Base-by-base conservation (phyloP, 1,140 invertebrate genomes). In the Cydia strobilella region DNA sequence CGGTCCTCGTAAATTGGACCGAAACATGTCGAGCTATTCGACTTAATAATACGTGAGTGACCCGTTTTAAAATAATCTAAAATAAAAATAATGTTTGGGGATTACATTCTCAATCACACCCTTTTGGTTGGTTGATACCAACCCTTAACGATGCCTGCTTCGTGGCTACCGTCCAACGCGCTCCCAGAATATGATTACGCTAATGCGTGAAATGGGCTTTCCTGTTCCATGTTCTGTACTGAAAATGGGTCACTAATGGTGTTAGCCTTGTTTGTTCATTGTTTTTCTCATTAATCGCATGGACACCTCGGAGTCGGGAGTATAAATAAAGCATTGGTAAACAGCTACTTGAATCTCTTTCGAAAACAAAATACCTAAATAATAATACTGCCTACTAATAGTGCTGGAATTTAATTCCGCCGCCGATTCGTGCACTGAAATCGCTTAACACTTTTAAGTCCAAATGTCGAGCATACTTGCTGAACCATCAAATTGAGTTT, bases 231-330 rank as follows among this genome's bases (percentile, higher is more conserved):
- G 54, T 59, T 69, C n/a, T 69, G 31, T 35, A 7, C 20, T 35
- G 65, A n/a, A 69, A 42, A 69, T 69, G 27, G 65, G 65, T 23
- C 31, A 69, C 65, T 69, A 69, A 69, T 69, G 65, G 65, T 35
- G 15, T 69, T 69, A 9, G 15, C 27, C 27, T 69, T 69, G 65
- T 69, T 69, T 69, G 18, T 69, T 18, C 65, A 20, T 69, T 69
- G 65, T 69, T 69, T 69, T 69, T 69, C 65, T 23, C 54, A 59
- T 59, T 59, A 59, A 59, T 23, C 54, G 54, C 20, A 10, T 59
- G 54, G n/a, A 23, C 10, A 5, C 54, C 9, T 59, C 3, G 9
- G 54, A 59, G 20, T 6, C 23, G 0, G 9, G 54, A 59, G 20
- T 6, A 59, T 23, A 59, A 23, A 59, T 23, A 59, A 23, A 59